phyloP scores from a whole-genome alignment of 2,797 vertebrate genomes.

The Manis javanica region DNA sequence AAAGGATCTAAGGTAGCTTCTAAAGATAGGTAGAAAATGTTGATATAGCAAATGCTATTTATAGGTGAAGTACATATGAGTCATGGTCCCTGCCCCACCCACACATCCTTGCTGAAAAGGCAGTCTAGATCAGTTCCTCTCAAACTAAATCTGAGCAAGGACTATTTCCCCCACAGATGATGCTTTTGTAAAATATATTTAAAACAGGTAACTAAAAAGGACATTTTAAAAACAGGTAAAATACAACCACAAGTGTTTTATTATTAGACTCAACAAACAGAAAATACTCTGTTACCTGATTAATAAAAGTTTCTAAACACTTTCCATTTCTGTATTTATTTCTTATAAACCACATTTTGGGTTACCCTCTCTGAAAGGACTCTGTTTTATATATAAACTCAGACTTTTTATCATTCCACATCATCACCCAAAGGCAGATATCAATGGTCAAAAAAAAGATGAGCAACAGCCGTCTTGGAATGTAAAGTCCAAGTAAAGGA shows the following conservation, averaged over 20 bases:
- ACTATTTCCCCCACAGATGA: neutral
- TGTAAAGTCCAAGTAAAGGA: neutral
- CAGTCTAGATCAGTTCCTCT: neutral
- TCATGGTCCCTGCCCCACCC: neutral
- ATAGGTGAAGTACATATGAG: neutral
- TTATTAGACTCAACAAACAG: neutral
- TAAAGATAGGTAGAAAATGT: neutral
- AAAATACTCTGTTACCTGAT: constrained; percentile 29
- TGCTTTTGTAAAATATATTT: neutral
- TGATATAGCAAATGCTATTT: constrained; percentile 13
- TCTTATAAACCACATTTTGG: constrained; percentile 18
- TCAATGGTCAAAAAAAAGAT: neutral
- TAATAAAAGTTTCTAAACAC: constrained; percentile 41
- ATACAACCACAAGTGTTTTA: neutral
- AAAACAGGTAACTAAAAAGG: neutral
- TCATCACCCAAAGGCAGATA: constrained; percentile 21
- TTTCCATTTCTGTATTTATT: constrained; percentile 49
- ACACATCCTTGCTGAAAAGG: neutral
- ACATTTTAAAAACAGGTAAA: constrained; percentile 4
- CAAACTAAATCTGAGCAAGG: constrained; percentile 23
- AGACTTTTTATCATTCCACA: neutral
- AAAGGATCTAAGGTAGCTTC: constrained; percentile 32
- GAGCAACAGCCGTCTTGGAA: neutral
- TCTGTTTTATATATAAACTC: neutral
- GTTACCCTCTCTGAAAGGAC: neutral